Evolutionary conservation across 2,888 invertebrate genomes (phyloP).

Genomic region (Hirtodrosophila confusa): DNA sequence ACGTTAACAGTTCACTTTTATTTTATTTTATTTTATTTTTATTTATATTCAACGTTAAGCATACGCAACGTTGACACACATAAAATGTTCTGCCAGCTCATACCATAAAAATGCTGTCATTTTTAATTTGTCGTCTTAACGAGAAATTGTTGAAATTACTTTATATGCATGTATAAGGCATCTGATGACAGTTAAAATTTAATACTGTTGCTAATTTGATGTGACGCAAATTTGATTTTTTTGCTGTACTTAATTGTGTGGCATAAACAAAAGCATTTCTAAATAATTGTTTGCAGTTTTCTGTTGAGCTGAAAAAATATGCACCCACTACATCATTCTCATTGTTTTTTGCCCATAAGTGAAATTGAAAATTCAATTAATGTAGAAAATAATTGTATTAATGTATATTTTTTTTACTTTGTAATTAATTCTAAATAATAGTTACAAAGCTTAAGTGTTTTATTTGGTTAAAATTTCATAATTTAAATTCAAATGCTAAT

Average conservation of each 20-base stretch:
- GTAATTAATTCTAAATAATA: too few relatives aligned
- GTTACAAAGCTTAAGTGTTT: too few relatives aligned
- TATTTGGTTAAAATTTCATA: too few relatives aligned
- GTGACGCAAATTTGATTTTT: conserved; percentile 13
- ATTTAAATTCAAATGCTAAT: too few relatives aligned
- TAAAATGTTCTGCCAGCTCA: conserved; percentile 43
- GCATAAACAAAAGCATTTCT: too few relatives aligned
- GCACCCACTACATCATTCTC: too few relatives aligned
- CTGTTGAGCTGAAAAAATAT: too few relatives aligned
- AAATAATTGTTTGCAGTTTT: too few relatives aligned
- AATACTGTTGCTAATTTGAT: conserved; percentile 45
- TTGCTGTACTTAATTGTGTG: too few relatives aligned
- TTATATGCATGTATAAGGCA: conserved; percentile 9
- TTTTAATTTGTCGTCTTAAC: conserved; percentile 52
- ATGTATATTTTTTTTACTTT: conserved; percentile 1
- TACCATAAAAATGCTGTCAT: conserved; percentile 46
- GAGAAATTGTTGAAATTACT: conserved; percentile 52
- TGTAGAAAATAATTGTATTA: too few relatives aligned
- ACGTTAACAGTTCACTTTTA: background rate
- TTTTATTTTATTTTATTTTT: conserved; percentile 29
- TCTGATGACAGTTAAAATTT: conserved; percentile 51
- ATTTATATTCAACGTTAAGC: conserved; percentile 29
- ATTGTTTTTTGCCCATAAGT: too few relatives aligned
- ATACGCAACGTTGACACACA: conserved; percentile 45
- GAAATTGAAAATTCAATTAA: too few relatives aligned